phyloP scores from a whole-genome alignment of 1,140 invertebrate genomes.

The Lutraria rhynchaena region DNA sequence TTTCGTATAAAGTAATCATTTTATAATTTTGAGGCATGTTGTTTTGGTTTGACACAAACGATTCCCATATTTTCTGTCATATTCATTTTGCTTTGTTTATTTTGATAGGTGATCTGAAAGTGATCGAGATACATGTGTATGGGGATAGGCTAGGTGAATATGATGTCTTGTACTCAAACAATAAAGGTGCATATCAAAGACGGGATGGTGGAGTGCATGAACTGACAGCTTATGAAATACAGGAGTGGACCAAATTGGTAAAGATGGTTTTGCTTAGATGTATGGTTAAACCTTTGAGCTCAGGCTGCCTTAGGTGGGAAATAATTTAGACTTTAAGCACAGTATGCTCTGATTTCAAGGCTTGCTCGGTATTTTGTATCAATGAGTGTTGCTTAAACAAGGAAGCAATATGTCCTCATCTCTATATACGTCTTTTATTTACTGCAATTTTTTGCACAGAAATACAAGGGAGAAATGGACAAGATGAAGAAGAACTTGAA shows the following conservation, averaged over 20 bases:
- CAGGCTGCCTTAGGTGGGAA: too few species aligned
- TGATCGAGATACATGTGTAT: constrained; percentile 10
- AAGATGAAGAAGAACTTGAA: constrained; percentile 1
- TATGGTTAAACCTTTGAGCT: neutral
- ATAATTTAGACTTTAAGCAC: too few species aligned
- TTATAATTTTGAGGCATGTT: too few species aligned
- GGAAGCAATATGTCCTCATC: neutral
- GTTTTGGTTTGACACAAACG: neutral
- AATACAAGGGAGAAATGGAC: neutral
- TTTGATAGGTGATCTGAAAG: neutral
- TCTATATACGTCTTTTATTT: neutral
- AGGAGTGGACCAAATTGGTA: constrained; percentile 15
- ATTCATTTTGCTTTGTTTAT: neutral
- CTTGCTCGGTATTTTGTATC: neutral
- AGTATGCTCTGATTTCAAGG: neutral
- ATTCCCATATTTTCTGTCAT: neutral
- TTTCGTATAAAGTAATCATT: neutral
- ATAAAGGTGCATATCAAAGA: constrained; percentile 1
- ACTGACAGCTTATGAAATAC: constrained; percentile 2
- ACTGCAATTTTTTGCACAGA: neutral
- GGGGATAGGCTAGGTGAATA: neutral
- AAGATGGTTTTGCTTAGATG: neutral
- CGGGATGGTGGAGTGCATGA: constrained; percentile 11
- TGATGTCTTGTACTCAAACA: neutral
- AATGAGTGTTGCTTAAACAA: neutral